Conservation (phyloP, 1,140 invertebrate species). For the Drosophila melanogaster region Release_6_plus_ISO1_MT NT_037436.4:14339001-14339500, state of each 20-base stretch:
- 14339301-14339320: conserved; percentile 67
- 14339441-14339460: neutral
- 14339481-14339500: conserved; percentile 4
- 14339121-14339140: too few relatives aligned
- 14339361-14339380: conserved; percentile 44
- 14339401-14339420: conserved; percentile 43
- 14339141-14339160: neutral
- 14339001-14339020: conserved; percentile 4
- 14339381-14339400: conserved; percentile 13
- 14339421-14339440: conserved; percentile 4
- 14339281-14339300: conserved; percentile 76
- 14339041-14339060: too few relatives aligned
- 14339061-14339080: too few relatives aligned
- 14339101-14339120: too few relatives aligned
- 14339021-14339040: neutral
- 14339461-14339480: conserved; percentile 4
- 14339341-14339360: conserved; percentile 70
- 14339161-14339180: neutral
- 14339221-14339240: conserved; percentile 28
- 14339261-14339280: conserved; percentile 10
- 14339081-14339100: too few relatives aligned
- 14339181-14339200: conserved; percentile 17
- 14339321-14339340: conserved; percentile 67
- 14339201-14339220: conserved; percentile 28
- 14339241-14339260: conserved; percentile 13